Evolutionary conservation across 1,140 invertebrate genomes (phyloP).

Genomic region (Heterodera carotae): DNA sequence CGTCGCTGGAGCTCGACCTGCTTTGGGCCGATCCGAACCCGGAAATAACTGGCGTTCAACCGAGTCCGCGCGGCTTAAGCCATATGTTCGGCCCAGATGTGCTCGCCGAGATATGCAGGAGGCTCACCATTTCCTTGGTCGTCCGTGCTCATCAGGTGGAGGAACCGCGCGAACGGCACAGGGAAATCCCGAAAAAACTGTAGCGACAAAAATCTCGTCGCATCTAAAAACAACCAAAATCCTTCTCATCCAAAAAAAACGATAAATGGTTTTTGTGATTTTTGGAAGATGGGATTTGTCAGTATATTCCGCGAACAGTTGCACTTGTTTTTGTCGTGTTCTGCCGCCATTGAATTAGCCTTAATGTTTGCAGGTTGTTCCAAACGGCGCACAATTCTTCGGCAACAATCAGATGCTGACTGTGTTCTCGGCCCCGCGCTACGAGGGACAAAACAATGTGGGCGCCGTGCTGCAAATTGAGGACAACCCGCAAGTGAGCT

Average conservation of each 20-base stretch:
- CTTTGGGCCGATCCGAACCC: constrained; percentile 27
- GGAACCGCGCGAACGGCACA: no score
- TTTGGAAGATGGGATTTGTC: no score
- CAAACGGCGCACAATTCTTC: constrained; percentile 97
- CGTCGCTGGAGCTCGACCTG: constrained; percentile 32
- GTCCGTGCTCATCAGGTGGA: constrained; percentile 24
- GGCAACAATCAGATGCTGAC: constrained; percentile 82
- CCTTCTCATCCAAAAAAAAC: no score
- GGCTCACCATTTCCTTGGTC: constrained; percentile 11
- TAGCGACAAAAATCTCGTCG: no score
- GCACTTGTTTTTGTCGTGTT: no score
- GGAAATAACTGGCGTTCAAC: neutral
- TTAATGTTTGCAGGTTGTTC: no score
- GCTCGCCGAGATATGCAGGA: neutral
- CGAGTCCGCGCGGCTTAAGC: constrained; percentile 19
- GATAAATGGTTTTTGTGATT: neutral
- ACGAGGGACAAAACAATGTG: constrained; percentile 72
- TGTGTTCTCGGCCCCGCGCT: no score
- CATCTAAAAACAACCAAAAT: no score
- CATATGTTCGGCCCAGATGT: constrained; percentile 18
- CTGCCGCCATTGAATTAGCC: no score
- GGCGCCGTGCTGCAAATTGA: constrained; percentile 36
- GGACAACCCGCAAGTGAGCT: no score
- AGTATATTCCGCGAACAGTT: no score
- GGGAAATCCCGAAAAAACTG: no score